Evolutionary conservation across 92 coral and sea anemone species (phyloP).

Genomic region (Palythoa grandis): DNA sequence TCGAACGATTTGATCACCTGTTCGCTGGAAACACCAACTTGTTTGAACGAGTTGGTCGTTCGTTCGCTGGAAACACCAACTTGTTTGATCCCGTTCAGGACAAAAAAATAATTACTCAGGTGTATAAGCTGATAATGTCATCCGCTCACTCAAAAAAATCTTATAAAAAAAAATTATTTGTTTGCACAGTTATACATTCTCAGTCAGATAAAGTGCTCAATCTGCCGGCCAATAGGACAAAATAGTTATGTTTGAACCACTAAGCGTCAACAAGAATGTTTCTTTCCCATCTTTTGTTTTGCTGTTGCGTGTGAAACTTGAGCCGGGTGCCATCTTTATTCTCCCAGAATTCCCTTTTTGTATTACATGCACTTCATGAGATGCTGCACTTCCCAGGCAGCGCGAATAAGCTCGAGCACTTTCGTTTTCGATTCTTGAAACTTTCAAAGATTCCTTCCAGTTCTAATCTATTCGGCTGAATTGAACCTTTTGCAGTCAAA

Average conservation of each 20-base stretch:
- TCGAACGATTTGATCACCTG: no score
- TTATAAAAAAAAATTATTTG: no score
- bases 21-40: no score
- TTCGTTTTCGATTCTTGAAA: constrained; percentile 13
- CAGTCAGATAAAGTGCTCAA: no score
- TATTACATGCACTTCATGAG: background rate
- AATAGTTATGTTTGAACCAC: no score
- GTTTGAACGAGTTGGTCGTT: no score
- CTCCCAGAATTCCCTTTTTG: background rate
- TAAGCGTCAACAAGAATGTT: background rate
- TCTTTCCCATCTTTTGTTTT: background rate
- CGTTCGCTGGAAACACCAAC: no score
- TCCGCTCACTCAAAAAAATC: no score
- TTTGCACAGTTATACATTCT: no score
- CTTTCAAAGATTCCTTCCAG: background rate
- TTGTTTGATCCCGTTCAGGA: no score
- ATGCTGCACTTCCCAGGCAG: constrained; percentile 10
- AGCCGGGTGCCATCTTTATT: background rate
- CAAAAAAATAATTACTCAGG: background rate
- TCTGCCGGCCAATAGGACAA: no score
- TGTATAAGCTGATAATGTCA: background rate
- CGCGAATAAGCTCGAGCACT: background rate
- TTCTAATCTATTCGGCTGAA: background rate
- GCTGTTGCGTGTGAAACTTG: no score
- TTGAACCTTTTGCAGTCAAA: background rate